Conservation (phyloP, 2,113 vertebrate species). For the Gobio gobio region DNA sequence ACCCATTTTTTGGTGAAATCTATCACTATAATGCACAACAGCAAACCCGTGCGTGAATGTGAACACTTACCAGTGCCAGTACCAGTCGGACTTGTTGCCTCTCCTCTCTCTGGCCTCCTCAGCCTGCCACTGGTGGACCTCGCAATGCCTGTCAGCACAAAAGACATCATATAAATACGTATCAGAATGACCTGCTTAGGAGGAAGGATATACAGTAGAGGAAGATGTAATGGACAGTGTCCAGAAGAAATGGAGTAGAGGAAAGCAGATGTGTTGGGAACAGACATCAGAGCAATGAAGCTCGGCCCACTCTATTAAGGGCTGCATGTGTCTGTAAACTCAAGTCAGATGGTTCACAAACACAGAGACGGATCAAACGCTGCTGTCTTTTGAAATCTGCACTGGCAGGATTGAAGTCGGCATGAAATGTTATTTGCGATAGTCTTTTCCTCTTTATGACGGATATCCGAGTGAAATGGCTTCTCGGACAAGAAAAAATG, state of each 20-base stretch:
- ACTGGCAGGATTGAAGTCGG: neutral
- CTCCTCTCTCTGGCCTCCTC: slow-evolving; percentile 70
- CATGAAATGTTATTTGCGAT: too few species aligned
- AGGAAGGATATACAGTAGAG: too few species aligned
- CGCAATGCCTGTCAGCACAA: slow-evolving; percentile 57
- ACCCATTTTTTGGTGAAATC: neutral
- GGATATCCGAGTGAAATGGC: too few species aligned
- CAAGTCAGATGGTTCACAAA: slow-evolving; percentile 21
- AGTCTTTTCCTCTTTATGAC: too few species aligned
- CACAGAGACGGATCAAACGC: neutral
- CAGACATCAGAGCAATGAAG: slow-evolving; percentile 1
- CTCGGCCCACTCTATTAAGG: neutral
- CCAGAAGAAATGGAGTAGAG: slow-evolving; percentile 25
- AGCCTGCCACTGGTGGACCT: slow-evolving; percentile 68
- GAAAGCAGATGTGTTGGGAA: slow-evolving; percentile 21
- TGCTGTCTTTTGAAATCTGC: neutral
- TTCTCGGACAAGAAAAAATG: too few species aligned
- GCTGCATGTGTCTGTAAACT: slow-evolving; percentile 21
- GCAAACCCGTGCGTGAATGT: neutral
- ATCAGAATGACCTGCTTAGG: neutral
- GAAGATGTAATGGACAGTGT: neutral
- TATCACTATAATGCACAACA: neutral
- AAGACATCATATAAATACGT: slow-evolving; percentile 15
- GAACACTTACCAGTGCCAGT: slow-evolving; percentile 72
- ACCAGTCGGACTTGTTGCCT: slow-evolving; percentile 65